A percentile compares a stretch with the other conserved stretches of the same genome.
These are phyloP conservation scores for Epinephelus moara DNA, from an alignment of 2,113 vertebrate species.

Conservation along the genomic window DNA sequence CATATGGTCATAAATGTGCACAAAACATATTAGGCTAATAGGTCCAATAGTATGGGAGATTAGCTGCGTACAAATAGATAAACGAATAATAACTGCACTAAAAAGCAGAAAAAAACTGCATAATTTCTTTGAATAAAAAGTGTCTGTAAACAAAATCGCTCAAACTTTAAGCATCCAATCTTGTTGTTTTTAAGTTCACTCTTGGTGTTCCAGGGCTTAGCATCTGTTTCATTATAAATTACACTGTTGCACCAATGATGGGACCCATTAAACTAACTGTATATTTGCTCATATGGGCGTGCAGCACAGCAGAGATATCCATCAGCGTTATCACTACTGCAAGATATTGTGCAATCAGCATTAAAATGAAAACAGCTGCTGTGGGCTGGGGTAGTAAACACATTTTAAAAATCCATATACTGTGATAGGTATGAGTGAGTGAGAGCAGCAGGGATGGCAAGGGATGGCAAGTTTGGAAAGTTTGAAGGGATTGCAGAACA, in stretches of 20 bases:
- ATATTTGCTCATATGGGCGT: background rate
- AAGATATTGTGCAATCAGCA: background rate
- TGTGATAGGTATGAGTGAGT: constrained; percentile 7
- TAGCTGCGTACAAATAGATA: too few relatives aligned
- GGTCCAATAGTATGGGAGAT: too few relatives aligned
- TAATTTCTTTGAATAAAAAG: too few relatives aligned
- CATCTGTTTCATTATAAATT: background rate
- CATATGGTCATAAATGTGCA: too few relatives aligned
- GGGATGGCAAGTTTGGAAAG: constrained; percentile 13
- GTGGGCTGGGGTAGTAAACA: background rate
- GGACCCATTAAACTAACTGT: background rate
- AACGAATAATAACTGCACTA: too few relatives aligned
- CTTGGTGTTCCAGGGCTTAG: background rate
- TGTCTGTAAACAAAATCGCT: too few relatives aligned
- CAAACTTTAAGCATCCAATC: too few relatives aligned
- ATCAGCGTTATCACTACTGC: background rate
- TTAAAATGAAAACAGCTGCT: constrained; percentile 11
- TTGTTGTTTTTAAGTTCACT: background rate
- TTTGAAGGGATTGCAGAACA: constrained; percentile 47
- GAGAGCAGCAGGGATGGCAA: constrained; percentile 15
- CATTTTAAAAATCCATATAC: constrained; percentile 7
- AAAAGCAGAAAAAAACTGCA: too few relatives aligned
- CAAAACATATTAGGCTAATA: too few relatives aligned
- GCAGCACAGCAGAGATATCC: background rate
- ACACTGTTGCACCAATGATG: background rate